Evolutionary conservation across 1,140 invertebrate species (phyloP).

Genomic region (Cotesia glomerata): DNA sequence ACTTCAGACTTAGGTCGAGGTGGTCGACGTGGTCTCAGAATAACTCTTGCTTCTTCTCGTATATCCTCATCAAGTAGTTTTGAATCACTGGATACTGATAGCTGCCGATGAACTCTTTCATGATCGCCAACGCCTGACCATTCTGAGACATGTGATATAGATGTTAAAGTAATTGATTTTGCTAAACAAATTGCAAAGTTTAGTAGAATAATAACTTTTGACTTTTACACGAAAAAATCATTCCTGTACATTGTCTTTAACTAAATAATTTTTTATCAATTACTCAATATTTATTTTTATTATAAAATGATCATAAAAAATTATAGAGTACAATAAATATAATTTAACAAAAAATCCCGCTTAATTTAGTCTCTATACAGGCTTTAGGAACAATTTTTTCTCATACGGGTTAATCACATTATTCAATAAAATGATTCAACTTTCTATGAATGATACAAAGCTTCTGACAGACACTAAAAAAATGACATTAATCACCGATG

Average conservation of each 20-base stretch:
- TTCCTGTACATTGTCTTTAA: not conserved
- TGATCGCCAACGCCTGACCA: constrained; percentile 81
- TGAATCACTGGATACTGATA: constrained; percentile 89
- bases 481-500: not conserved
- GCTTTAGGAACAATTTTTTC: too few relatives aligned
- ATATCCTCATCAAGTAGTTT: constrained; percentile 86
- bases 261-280: not conserved
- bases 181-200: constrained; percentile 11
- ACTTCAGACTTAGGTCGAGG: constrained; percentile 89
- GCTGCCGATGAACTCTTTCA: constrained; percentile 82
- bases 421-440: not conserved
- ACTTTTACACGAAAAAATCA: not conserved
- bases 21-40: constrained; percentile 85
- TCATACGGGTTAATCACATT: not conserved
- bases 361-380: too few relatives aligned
- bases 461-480: not conserved
- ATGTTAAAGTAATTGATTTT: constrained; percentile 30
- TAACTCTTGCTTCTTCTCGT: constrained; percentile 83
- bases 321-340: too few relatives aligned
- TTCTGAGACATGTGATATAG: constrained; percentile 64
- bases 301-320: too few relatives aligned
- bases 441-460: not conserved
- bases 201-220: not conserved
- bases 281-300: too few relatives aligned
- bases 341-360: too few relatives aligned